These are phyloP conservation scores for Furcifer pardalis DNA, from an alignment of 2,797 vertebrate species.

Conservation along the genomic window DNA sequence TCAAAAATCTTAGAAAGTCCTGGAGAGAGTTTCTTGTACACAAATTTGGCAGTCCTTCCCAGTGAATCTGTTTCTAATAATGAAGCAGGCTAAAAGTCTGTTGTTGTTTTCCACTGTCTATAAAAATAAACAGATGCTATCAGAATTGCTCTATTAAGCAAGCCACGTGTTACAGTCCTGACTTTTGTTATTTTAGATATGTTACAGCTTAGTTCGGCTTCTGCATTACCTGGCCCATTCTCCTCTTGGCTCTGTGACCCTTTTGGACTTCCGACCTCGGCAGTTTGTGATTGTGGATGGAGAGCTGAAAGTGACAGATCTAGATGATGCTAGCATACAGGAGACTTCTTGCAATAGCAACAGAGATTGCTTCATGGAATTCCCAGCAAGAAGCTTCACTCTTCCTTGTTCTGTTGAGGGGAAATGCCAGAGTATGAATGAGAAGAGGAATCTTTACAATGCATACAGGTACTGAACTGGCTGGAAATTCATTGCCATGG, in stretches of 20 bases:
- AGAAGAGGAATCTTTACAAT: conserved; percentile 91
- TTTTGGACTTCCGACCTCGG: conserved; percentile 90
- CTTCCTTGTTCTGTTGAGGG: conserved; percentile 82
- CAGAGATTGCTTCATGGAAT: conserved; percentile 82
- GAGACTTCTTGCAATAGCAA: conserved; percentile 80
- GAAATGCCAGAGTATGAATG: conserved; percentile 84
- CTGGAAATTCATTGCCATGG: not conserved
- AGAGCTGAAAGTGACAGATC: conserved; percentile 88
- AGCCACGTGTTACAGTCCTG: not conserved
- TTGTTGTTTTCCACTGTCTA: conserved; percentile 18
- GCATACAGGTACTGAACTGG: conserved; percentile 82
- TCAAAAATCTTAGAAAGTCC: not conserved
- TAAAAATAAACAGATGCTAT: conserved; percentile 17
- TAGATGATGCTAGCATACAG: conserved; percentile 87
- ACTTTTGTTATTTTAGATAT: conserved; percentile 78
- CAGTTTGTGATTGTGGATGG: conserved; percentile 89
- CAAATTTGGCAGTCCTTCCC: not conserved
- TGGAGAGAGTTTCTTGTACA: not conserved
- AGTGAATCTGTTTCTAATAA: conserved; percentile 20
- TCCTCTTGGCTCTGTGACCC: conserved; percentile 86
- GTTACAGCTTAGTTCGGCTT: conserved; percentile 86
- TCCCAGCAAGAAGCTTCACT: conserved; percentile 88
- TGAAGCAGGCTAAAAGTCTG: conserved; percentile 9
- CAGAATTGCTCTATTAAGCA: not conserved
- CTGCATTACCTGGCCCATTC: conserved; percentile 89